A percentile compares a stretch with the other conserved stretches of the same genome.
These are phyloP conservation scores for Melanotaenia boesemani DNA, from an alignment of 2,797 vertebrate species.

Conservation along the genomic window DNA sequence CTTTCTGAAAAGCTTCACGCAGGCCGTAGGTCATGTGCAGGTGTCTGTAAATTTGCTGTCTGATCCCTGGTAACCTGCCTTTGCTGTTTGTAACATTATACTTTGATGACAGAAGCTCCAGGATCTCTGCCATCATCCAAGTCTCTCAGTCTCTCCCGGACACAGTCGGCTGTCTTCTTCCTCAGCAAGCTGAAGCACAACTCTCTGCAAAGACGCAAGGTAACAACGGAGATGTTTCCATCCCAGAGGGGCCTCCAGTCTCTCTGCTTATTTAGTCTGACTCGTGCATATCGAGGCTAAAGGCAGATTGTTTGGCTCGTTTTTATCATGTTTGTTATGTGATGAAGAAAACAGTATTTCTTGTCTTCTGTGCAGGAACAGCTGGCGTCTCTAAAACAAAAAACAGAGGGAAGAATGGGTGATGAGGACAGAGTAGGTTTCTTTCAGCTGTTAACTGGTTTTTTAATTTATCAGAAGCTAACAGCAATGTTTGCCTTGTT, in stretches of 20 bases:
- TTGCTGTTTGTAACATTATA: conserved; percentile 33
- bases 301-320: not conserved
- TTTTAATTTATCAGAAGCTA: not conserved
- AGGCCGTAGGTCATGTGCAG: conserved; percentile 24
- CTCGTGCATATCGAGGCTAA: not conserved
- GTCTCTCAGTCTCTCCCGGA: conserved; percentile 64
- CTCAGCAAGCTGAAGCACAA: conserved; percentile 91
- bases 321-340: not conserved
- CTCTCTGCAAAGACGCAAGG: conserved; percentile 85
- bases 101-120: conserved; percentile 67
- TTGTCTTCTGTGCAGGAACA: conserved; percentile 73
- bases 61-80: conserved; percentile 19
- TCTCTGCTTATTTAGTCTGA: not conserved
- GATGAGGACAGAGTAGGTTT: conserved; percentile 78
- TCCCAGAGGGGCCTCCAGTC: conserved; percentile 1
- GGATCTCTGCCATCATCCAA: conserved; percentile 61
- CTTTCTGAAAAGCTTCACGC: conserved; percentile 35
- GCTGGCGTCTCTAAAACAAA: conserved; percentile 58
- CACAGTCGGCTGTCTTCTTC: conserved; percentile 88
- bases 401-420: conserved; percentile 65
- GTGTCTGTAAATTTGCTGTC: conserved; percentile 25
- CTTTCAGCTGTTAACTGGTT: not conserved
- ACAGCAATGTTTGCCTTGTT: not conserved
- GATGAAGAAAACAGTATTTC: conserved; percentile 23
- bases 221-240: conserved; percentile 39